phyloP scores from a whole-genome alignment of 2,113 vertebrate species.

The Eubucco bourcierii region DNA sequence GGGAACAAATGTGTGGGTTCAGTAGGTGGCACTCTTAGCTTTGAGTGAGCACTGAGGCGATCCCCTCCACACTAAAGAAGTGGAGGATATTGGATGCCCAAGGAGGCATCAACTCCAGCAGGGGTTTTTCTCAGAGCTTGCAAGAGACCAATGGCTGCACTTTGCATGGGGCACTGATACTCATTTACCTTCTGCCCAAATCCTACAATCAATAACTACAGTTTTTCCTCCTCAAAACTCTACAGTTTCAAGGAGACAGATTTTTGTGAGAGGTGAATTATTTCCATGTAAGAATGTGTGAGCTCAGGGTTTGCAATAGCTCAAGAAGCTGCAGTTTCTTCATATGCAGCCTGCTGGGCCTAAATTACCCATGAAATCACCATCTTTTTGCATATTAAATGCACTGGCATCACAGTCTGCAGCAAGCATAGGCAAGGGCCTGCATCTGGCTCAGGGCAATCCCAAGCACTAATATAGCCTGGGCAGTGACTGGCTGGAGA shows the following conservation, averaged over 20 bases:
- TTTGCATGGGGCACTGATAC: not conserved
- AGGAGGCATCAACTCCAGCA: not conserved
- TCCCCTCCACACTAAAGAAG: not conserved
- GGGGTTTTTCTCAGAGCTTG: not conserved
- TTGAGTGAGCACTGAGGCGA: not conserved
- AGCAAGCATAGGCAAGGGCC: not conserved
- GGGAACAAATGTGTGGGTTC: not conserved
- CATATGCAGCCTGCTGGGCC: not conserved
- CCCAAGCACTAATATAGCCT: too few species aligned
- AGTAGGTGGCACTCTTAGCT: constrained; percentile 43
- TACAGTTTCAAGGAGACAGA: not conserved
- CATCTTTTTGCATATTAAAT: not conserved
- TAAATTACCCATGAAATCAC: not conserved
- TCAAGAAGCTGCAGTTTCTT: not conserved
- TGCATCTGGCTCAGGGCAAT: too few species aligned
- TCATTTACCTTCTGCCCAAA: not conserved
- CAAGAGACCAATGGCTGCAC: not conserved
- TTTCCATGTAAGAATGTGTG: not conserved
- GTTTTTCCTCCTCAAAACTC: not conserved
- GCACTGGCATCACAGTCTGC: not conserved
- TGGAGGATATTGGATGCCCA: not conserved
- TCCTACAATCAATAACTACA: not conserved
- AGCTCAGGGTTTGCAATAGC: not conserved
- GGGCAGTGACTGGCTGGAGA: too few species aligned
- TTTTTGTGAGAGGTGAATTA: not conserved